Conservation (phyloP, 1,140 invertebrate species). For the Physella acuta region DNA sequence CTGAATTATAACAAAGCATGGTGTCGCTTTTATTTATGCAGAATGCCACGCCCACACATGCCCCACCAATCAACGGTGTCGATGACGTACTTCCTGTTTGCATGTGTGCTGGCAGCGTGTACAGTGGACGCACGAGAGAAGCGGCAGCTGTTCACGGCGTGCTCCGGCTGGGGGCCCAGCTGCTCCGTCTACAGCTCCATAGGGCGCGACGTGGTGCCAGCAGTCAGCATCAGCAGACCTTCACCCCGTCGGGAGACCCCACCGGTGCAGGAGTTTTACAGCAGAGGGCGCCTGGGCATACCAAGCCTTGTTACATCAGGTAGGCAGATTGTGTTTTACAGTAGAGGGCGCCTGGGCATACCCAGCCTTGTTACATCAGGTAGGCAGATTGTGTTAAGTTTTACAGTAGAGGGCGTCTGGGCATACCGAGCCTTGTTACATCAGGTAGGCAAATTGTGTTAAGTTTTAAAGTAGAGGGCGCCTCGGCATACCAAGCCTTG, state of each 20-base stretch:
- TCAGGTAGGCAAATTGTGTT: too few species aligned
- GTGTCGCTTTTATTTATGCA: slow-evolving; percentile 5
- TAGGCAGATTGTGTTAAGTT: not conserved
- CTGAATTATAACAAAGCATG: too few species aligned
- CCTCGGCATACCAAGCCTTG: slow-evolving; percentile 7
- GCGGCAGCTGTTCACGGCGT: slow-evolving; percentile 16
- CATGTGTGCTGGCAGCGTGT: not conserved
- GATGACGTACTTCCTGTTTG: not conserved
- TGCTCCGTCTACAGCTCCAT: slow-evolving; percentile 29
- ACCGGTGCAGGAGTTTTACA: not conserved
- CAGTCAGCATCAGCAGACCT: not conserved
- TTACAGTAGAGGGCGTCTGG: not conserved
- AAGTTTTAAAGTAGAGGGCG: not conserved
- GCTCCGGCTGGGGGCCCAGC: slow-evolving; percentile 41
- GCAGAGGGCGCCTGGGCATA: not conserved
- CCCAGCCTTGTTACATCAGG: slow-evolving; percentile 10
- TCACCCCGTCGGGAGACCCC: slow-evolving; percentile 1
- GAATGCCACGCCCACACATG: slow-evolving; percentile 1
- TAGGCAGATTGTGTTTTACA: not conserved
- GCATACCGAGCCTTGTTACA: slow-evolving; percentile 9
- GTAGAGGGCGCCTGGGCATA: not conserved
- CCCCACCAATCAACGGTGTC: not conserved
- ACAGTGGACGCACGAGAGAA: not conserved
- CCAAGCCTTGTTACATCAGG: slow-evolving; percentile 10
- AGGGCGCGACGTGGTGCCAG: not conserved